Evolutionary conservation across 2,113 vertebrate species (phyloP), one percentile per base, ranked within the genome.

Genomic region (Python bivittatus): DNA sequence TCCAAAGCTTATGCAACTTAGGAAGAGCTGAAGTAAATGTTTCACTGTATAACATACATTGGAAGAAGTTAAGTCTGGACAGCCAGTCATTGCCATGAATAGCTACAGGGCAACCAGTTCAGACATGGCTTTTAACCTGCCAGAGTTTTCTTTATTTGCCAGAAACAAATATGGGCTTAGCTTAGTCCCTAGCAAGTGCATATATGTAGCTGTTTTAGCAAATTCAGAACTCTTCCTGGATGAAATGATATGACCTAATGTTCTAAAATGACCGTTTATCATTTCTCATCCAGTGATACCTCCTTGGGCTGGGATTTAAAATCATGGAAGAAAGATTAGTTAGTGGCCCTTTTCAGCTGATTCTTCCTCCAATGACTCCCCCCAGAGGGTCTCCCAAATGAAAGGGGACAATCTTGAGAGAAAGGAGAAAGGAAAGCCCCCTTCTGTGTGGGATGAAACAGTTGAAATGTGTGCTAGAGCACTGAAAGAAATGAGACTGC

Each of bases 401-500:
- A 44, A 57, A 17, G 42, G 8, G 88, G 23, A 15, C 2, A 23
- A 64, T 87, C 29, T 20, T 60, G 33, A 12, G 27, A 12, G 1
- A n/a, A 20, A n/a, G 52, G 15, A 53, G 23, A 20, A 48, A 53
- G 27, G 29, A 53, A 86, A 53, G 13, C 23, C 27, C 13, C 13
- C 84, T 86, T 52, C 84, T 53, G 11, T 38, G 33, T 42, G 33
- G 17, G 42, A 33, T 79, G 33, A 79, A 79, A 79, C 7, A 79
- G 33, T 22, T 79, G 15, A 79, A 79, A 79, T 79, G 33, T 22
- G 33, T 79, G 17, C 22, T 42, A 22, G 17, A 79, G 33, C 33
- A 79, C 33, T 88, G 13, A 64, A 25, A 91, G 53, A 20, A 79
- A 23, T 90, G 44, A 88, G 91, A 90, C 83, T 95, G 85, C 86